Evolutionary conservation across 2,113 vertebrate species (phyloP), one percentile per base, ranked within the genome.

Genomic region (Tyrannus savana): DNA sequence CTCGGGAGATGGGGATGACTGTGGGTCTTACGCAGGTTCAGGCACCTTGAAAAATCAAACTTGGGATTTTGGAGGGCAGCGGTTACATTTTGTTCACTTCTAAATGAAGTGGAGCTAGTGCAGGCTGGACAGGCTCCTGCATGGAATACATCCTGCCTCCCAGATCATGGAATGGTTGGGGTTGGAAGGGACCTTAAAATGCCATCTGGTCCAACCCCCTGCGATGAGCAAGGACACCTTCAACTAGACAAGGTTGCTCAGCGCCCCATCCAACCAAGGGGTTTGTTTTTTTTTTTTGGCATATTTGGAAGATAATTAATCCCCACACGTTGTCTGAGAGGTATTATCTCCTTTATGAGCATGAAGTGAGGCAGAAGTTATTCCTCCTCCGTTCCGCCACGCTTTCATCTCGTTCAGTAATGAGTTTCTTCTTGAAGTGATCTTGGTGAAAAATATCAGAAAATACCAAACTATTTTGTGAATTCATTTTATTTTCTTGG

Each of bases 361-460:
- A 37, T 9, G 76, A 93, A 72, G 86, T 13, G 64, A 95, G 69
- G 84, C 77, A 79, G 89, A 87, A 93, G 88, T 90, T 84, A 71
- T 46, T 95, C 82, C 78, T 95, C 77, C 94, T 91, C 89, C 5
- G 0, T 78, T 85, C 49, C 28, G 1, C 22, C 19, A 3, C 0
- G 0, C 44, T 89, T 87, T 72, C n/a, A 8, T 64, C 50, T 24
- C 5, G 23, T 66, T 77, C 73, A 46, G 1, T 41, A 71, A 80
- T 6, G 28, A 6, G 3, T 69, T 73, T 62, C 52, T 72, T 87
- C 77, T 79, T 35, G 17, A 74, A 88, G 55, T 74, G 4, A 72
- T 71, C 71, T 31, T 35, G 49, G 79, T 56, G 84, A n/a, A 81
- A 95, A 94, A 62, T 5, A 64, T 8, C 62, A 64, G 5, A 7